phyloP scores from a whole-genome alignment of 2,797 vertebrate species.

The Artibeus lituratus region DNA sequence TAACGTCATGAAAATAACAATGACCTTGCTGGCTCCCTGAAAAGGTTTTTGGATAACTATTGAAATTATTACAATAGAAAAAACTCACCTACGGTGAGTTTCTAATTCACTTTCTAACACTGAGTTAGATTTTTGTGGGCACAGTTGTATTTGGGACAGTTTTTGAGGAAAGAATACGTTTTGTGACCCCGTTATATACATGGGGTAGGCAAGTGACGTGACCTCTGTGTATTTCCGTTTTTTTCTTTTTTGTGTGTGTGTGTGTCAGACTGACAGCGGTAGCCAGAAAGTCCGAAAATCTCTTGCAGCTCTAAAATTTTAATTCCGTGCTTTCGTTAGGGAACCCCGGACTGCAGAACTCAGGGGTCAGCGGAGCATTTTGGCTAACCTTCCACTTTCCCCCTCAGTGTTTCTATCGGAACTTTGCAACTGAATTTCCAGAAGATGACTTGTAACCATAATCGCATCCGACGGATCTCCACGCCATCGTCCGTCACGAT shows the following conservation, averaged over 20 bases:
- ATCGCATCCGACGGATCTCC: conserved; percentile 87
- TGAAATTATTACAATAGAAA: background rate
- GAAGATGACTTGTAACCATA: conserved; percentile 82
- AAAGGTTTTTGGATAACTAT: background rate
- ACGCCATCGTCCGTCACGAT: conserved; percentile 86
- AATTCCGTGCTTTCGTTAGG: background rate
- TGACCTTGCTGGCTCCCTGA: background rate
- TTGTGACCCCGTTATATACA: background rate
- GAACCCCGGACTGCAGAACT: background rate
- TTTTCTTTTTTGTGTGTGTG: background rate
- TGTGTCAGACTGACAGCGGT: background rate
- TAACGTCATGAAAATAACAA: background rate
- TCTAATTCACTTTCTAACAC: background rate
- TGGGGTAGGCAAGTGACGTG: background rate
- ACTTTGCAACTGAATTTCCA: conserved; percentile 82
- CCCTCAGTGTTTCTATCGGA: conserved; percentile 23
- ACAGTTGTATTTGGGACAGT: background rate
- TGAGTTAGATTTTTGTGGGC: background rate
- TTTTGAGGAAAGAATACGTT: background rate
- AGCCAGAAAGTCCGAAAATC: background rate
- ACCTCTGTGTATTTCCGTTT: background rate
- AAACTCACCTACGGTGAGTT: background rate
- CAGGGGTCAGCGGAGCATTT: background rate
- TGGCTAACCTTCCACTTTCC: background rate
- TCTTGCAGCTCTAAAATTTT: background rate